Evolutionary conservation across 2,888 invertebrate species (phyloP).

Genomic region (Brachyopa scutellaris): DNA sequence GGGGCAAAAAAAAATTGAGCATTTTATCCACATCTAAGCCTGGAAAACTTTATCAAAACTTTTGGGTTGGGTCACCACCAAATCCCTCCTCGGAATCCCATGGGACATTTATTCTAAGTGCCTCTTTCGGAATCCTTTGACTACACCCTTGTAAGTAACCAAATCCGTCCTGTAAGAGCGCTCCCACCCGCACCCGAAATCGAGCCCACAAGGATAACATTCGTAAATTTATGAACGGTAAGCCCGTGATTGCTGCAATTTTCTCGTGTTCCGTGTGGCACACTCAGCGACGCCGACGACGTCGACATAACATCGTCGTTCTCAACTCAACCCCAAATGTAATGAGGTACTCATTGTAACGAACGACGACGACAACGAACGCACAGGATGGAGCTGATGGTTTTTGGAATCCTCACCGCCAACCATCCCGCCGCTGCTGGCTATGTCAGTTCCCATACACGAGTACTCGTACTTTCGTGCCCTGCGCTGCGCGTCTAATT

Average conservation of each 20-base stretch:
- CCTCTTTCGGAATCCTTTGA: conserved; percentile 70
- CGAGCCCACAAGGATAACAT: conserved; percentile 57
- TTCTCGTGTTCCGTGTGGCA: conserved; percentile 63
- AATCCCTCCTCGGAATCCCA: conserved; percentile 56
- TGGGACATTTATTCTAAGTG: conserved; percentile 71
- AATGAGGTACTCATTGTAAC: conserved; percentile 71
- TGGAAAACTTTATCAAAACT: conserved; percentile 58
- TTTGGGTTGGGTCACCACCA: conserved; percentile 58
- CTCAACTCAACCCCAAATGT: conserved; percentile 31
- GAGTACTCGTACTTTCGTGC: conserved; percentile 8
- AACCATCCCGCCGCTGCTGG: conserved; percentile 6
- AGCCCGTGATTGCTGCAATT: conserved; percentile 72
- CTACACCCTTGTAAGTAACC: conserved; percentile 68
- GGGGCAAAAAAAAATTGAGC: not conserved
- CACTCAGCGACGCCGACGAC: conserved; percentile 15
- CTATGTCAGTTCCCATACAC: too few relatives aligned
- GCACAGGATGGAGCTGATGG: conserved; percentile 63
- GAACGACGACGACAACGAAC: conserved; percentile 48
- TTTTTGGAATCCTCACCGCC: conserved; percentile 51
- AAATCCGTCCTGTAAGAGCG: conserved; percentile 58
- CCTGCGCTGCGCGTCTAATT: conserved; percentile 48
- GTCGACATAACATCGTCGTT: conserved; percentile 22
- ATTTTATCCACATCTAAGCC: conserved; percentile 56
- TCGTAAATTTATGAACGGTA: conserved; percentile 70
- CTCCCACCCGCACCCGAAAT: conserved; percentile 7